A percentile compares a stretch with the other conserved stretches of the same genome.
Conservation (phyloP, 1,140 invertebrate genomes). For the Microplitis demolitor region DNA sequence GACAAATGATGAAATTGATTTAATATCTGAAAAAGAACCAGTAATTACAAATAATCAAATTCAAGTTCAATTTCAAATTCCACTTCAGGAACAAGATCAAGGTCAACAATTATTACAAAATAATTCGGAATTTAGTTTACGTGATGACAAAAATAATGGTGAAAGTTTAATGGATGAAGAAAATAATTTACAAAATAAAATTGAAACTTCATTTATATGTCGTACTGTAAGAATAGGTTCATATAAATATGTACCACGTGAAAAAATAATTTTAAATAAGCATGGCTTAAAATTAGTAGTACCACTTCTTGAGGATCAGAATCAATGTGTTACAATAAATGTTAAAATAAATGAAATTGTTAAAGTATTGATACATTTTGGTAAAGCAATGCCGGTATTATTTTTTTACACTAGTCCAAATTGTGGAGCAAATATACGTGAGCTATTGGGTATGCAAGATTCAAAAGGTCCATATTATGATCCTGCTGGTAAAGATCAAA, state of each 20-base stretch:
- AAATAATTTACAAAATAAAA: constrained; percentile 28
- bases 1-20: constrained; percentile 39
- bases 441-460: constrained; percentile 66
- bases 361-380: constrained; percentile 76
- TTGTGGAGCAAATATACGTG: constrained; percentile 71
- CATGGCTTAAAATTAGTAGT: constrained; percentile 72
- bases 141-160: constrained; percentile 34
- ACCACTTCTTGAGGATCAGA: constrained; percentile 67
- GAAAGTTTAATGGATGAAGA: constrained; percentile 48
- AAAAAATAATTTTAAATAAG: constrained; percentile 70
- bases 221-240: constrained; percentile 80
- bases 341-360: constrained; percentile 71
- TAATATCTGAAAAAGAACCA: constrained; percentile 61
- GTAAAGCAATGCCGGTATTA: constrained; percentile 73
- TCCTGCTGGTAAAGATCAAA: constrained; percentile 68
- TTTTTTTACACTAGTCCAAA: constrained; percentile 75
- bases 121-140: constrained; percentile 7
- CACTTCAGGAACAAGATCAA: no score
- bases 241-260: constrained; percentile 73
- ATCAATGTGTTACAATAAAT: constrained; percentile 63
- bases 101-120: constrained; percentile 29
- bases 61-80: no score
- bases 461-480: constrained; percentile 64
- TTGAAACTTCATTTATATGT: constrained; percentile 65
- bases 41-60: constrained; percentile 54